Base-by-base conservation (phyloP, 2,888 invertebrate species). In the Chrysodeixis includens region DNA sequence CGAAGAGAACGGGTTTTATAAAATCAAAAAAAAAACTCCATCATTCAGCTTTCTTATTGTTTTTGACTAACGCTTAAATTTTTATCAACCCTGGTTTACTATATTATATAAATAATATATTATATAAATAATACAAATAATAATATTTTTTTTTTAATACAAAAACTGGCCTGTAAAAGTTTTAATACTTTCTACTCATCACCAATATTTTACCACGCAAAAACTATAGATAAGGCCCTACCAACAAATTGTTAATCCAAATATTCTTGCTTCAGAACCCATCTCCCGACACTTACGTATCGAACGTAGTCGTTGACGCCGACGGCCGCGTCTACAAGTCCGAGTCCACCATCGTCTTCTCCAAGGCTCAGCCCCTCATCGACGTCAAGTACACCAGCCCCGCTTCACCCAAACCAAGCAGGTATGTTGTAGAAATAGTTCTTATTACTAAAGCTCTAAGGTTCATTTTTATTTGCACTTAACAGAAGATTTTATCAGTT, bases 261-360 rank as follows among this genome's bases (percentile, higher is more conserved):
- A 46, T 26, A 22, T 12, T n/a, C 9, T 1, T 10, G 4, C 6
- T 14, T 0, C 83, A 94, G 94, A 91, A 88, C 66, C 92, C 93
- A 9, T 72, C 90, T 0, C 90, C 92, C 0, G 94, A 95, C 61
- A 90, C 91, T 0, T 91, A 93, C 78, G 87, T 82, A 14, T 80
- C 92, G 0, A 85, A 86, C 9, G 73, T 95, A 0, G 81, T 92
- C 7, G 80, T 96, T 0, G 95, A 93, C 4, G 93, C 95, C 0
- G 96, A 97, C 66, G 96, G 95, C 0, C 94, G 96, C 46, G 94
- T 95, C 7, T 97, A 97, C 88, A 93, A 92, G 1, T 67, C 96
- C 0, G 95, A 96, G 22, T 93, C 94, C 8, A 93, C 95, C 60
- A 76, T 96, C 2, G 95, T 95, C 18, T 85, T 95, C 9, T 95